Evolutionary conservation across 2,797 vertebrate species (phyloP).

Genomic region (Dallia pectoralis): DNA sequence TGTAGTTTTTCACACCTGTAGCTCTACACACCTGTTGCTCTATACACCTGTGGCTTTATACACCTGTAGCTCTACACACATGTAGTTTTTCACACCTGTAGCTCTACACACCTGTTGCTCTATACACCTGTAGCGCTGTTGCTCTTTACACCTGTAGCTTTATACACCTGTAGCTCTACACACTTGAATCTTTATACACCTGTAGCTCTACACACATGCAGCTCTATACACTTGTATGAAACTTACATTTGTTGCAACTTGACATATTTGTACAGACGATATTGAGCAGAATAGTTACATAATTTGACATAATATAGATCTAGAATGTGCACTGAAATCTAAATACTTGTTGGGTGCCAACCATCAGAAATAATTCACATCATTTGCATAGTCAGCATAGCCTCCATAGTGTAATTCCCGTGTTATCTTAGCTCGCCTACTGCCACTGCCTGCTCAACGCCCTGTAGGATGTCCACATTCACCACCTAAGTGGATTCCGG

Average conservation of each 20-base stretch:
- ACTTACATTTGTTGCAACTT: background rate
- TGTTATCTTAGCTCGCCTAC: slow-evolving; percentile 3
- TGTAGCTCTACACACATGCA: background rate
- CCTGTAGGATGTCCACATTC: slow-evolving; percentile 19
- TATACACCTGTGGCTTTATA: too few species aligned
- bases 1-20: too few species aligned
- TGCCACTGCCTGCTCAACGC: slow-evolving; percentile 6
- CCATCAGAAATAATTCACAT: slow-evolving; percentile 5
- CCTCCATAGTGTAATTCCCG: background rate
- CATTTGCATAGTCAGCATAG: background rate
- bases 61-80: background rate
- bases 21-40: background rate
- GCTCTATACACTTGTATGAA: background rate
- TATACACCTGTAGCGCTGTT: too few species aligned
- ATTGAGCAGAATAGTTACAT: background rate
- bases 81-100: background rate
- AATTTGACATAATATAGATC: background rate
- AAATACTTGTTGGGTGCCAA: background rate
- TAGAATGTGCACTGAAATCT: background rate
- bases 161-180: too few species aligned
- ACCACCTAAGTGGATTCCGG: slow-evolving; percentile 31
- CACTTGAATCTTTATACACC: background rate
- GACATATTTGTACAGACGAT: background rate
- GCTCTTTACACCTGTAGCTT: background rate
- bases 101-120: background rate